Evolutionary conservation across 2,113 vertebrate species (phyloP).

Genomic region (Equus quagga): DNA sequence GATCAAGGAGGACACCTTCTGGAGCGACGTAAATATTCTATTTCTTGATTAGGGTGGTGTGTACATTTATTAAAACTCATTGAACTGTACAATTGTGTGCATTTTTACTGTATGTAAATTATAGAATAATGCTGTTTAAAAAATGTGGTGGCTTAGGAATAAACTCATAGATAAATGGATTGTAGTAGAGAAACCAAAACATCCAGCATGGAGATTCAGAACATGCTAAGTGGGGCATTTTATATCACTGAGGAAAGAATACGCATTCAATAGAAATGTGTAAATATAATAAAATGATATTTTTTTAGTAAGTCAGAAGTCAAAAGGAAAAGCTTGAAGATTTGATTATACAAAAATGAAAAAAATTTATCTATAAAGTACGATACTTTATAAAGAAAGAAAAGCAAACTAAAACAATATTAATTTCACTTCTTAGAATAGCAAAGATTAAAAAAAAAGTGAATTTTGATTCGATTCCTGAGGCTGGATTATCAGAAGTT

Average conservation of each 20-base stretch:
- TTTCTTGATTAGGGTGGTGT: not conserved
- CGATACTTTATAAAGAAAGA: not conserved
- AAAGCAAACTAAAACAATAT: not conserved
- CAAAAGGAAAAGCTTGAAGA: not conserved
- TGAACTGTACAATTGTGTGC: not conserved
- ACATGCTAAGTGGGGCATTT: not conserved
- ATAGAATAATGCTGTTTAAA: not conserved
- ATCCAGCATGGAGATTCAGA: not conserved
- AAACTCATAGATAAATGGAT: not conserved
- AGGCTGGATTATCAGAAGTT: not conserved
- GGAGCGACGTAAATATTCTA: not conserved
- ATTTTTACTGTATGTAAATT: not conserved
- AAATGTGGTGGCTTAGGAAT: not conserved
- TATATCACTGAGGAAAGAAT: not conserved
- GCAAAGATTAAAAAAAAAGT: not conserved
- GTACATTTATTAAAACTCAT: not conserved
- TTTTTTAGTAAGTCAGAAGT: not conserved
- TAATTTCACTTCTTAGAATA: not conserved
- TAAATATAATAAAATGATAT: not conserved
- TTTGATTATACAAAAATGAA: not conserved
- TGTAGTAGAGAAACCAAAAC: not conserved
- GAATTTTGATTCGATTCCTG: conserved; percentile 1
- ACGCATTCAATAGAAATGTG: not conserved
- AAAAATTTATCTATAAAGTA: not conserved
- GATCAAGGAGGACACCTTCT: not conserved